Evolutionary conservation across 2,113 vertebrate species (phyloP), one percentile per base, ranked within the genome.

Genomic region (Elachura formosa): DNA sequence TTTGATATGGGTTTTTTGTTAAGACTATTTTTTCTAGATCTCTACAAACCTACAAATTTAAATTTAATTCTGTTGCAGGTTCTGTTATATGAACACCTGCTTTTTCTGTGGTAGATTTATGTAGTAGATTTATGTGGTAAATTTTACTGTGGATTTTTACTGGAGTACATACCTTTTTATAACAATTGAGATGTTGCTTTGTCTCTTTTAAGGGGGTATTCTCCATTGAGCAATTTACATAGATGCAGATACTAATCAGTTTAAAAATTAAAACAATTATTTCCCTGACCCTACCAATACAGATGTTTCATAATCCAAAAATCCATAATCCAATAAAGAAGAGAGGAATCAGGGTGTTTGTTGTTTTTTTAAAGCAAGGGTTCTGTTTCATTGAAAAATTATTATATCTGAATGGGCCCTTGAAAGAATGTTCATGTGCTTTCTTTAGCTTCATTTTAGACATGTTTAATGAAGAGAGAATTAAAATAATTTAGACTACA

Each of bases 231-330:
- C 11, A 89, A 73, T 25, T 89, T 31, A 73, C 29, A 92, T 20
- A 78, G 46, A 89, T 58, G 33, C 49, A 86, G 41, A 88, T 80
- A 84, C 16, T 6, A 91, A 63, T 59, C 6, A 22, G 48, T 78
- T 84, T n/a, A 67, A 91, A 95, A 83, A 86, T 58, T 52, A 68
- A 73, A 96, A 88, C 19, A 69, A 68, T 91, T 87, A 74, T 79
- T 89, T 12, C 62, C 24, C 20, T 43, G 68, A 76, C 36, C 13
- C 25, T 48, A 71, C 23, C 36, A 48, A 61, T 34, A 63, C 3
- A 87, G 48, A 41, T 31, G 68, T 26, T 68, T 11, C 34, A 33
- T 34, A 54, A 34, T 40, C 9, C 36, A 90, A 81, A 92, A 83
- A 58, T 55, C 7, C 7, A 62, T 82, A 93, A 93, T 67, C 54